phyloP scores from a whole-genome alignment of 2,113 vertebrate species.

The Rostratula benghalensis region DNA sequence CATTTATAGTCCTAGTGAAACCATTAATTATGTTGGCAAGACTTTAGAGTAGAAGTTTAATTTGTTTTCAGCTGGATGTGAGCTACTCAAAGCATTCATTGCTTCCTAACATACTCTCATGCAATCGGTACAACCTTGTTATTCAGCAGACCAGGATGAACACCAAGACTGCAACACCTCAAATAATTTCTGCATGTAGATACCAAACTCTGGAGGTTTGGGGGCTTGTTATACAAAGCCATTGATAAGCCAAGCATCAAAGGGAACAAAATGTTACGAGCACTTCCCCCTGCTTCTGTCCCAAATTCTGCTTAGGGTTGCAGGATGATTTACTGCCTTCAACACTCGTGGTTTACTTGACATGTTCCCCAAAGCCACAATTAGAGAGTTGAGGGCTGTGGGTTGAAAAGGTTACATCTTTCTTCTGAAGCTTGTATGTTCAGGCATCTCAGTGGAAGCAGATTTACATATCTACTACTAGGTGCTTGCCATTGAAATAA shows the following conservation, averaged over 20 bases:
- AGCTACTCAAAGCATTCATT: slow-evolving; percentile 19
- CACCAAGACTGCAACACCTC: neutral
- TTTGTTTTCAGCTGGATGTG: slow-evolving; percentile 48
- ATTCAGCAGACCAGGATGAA: neutral
- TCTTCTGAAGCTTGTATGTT: neutral
- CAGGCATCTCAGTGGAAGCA: neutral
- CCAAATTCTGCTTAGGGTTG: neutral
- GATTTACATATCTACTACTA: neutral
- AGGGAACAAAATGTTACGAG: neutral
- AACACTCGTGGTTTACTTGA: neutral
- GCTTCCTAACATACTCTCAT: neutral
- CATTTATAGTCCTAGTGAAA: slow-evolving; percentile 22
- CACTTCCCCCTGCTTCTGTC: neutral
- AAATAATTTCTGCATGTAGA: neutral
- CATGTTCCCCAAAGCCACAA: neutral
- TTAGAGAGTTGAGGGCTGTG: neutral
- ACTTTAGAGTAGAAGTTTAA: slow-evolving; percentile 31
- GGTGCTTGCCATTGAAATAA: neutral
- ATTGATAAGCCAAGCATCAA: neutral
- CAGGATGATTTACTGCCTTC: neutral
- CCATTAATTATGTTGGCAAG: slow-evolving; percentile 56
- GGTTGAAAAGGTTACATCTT: neutral
- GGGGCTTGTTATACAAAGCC: neutral
- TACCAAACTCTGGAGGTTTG: neutral
- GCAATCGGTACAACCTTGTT: neutral